Evolutionary conservation across 2,797 vertebrate species (phyloP), one percentile per base, ranked within the genome.

Genomic region (Orientallactaga sibirica): DNA sequence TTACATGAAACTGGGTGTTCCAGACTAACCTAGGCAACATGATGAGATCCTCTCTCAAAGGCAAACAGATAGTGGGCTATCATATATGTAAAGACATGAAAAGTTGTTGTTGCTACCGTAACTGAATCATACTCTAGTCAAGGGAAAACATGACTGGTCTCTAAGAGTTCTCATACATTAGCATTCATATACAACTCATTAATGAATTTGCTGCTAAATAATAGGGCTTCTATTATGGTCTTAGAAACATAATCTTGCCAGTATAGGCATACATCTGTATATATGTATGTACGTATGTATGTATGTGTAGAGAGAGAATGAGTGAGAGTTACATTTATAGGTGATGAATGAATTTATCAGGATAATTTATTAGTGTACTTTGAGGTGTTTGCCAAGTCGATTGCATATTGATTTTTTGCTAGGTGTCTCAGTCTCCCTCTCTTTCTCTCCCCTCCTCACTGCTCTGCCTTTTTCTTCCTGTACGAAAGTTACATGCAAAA

Each of bases 401-500:
- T 33, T 33, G 75, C 81, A 33, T 81, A 86, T 55, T 74, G 48
- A 62, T 74, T 95, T 84, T 7, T 64, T 64, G 62, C 24, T 7
- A 64, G 24, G 7, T 64, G 61, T 18, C 61, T 62, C 61, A 16
- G 20, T 62, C 61, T 64, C 62, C 9, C 64, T 91, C 66, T 87
- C 18, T 79, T 83, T 33, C 78, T 67, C 9, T 29, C 29, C 8
- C 22, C n/a, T 58, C 55, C 55, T 58, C 11, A 58, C 55, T 58
- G 2, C 55, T 58, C 55, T 58, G 55, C 55, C 55, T 43, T 71
- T 71, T 43, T 7, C 10, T 88, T 78, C 67, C 25, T 79, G 25
- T 83, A 58, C 52, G 52, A 83, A 93, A 92, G 75, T 86, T 93
- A 88, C 27, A 27, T 61, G 48, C 73, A 77, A 91, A 93, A 68